Evolutionary conservation across 2,797 vertebrate species (phyloP).

Genomic region (Sebastes taczanowskii): DNA sequence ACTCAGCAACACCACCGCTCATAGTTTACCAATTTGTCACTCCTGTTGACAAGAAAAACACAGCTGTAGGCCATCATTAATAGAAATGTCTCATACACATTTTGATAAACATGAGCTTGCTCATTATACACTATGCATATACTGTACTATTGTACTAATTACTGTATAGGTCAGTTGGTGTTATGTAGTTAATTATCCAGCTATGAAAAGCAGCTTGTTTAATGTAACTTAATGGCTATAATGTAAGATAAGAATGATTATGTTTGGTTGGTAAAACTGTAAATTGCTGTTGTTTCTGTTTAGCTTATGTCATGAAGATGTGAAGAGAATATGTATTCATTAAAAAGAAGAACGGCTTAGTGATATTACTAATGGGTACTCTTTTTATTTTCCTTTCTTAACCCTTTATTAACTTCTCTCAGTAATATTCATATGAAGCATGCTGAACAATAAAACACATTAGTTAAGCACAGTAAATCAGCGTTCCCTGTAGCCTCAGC

Average conservation of each 20-base stretch:
- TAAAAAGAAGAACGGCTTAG: not conserved
- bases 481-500: not conserved
- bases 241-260: not conserved
- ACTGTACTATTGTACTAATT: not conserved
- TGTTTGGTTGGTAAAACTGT: not conserved
- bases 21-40: constrained; percentile 2
- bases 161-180: not conserved
- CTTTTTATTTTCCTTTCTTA: not conserved
- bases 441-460: not conserved
- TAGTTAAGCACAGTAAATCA: not conserved
- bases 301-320: not conserved
- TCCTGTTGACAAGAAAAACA: not conserved
- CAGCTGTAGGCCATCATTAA: not conserved
- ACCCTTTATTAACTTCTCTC: not conserved
- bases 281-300: not conserved
- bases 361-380: not conserved
- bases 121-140: not conserved
- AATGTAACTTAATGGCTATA: not conserved
- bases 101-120: not conserved
- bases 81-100: not conserved
- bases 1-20: not conserved
- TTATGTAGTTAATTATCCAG: not conserved
- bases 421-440: not conserved
- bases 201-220: not conserved
- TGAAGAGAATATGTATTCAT: not conserved